Conservation (phyloP, 2,113 vertebrate genomes). For the Prietella phreatophila region DNA sequence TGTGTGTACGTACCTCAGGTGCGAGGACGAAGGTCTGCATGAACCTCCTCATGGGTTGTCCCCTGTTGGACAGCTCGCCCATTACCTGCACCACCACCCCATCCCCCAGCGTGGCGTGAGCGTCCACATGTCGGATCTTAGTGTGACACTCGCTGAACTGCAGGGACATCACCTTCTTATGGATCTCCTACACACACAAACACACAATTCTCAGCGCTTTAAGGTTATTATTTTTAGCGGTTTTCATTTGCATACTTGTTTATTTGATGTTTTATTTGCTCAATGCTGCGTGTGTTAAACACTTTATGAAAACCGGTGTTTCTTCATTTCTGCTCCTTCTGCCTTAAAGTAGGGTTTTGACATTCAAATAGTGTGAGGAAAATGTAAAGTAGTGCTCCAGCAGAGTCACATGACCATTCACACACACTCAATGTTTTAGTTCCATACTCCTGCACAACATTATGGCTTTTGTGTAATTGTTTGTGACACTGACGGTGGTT, state of each 20-base stretch:
- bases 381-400: not conserved
- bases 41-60: slow-evolving; percentile 95
- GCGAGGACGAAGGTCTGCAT: slow-evolving; percentile 99
- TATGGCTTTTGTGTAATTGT: not conserved
- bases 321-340: not conserved
- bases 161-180: slow-evolving; percentile 98
- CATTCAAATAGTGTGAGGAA: too few species aligned
- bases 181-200: slow-evolving; percentile 83
- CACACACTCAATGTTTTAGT: not conserved
- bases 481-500: not conserved
- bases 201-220: not conserved
- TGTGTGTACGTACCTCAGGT: slow-evolving; percentile 80
- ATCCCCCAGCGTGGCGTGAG: slow-evolving; percentile 91
- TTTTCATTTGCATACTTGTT: not conserved
- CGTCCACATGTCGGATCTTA: slow-evolving; percentile 96
- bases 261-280: too few species aligned
- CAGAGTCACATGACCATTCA: not conserved
- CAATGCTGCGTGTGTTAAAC: too few species aligned
- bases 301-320: not conserved
- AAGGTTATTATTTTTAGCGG: not conserved
- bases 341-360: not conserved
- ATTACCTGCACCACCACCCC: slow-evolving; percentile 97
- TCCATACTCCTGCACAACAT: not conserved
- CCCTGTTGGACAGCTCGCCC: slow-evolving; percentile 93
- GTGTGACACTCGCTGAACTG: slow-evolving; percentile 98